Percentiles rank a stretch among this genome's conserved stretches.
These are phyloP conservation scores for Caenorhabditis sp. DNA, from an alignment of 2,888 invertebrate species.

Conservation along the genomic window DNA sequence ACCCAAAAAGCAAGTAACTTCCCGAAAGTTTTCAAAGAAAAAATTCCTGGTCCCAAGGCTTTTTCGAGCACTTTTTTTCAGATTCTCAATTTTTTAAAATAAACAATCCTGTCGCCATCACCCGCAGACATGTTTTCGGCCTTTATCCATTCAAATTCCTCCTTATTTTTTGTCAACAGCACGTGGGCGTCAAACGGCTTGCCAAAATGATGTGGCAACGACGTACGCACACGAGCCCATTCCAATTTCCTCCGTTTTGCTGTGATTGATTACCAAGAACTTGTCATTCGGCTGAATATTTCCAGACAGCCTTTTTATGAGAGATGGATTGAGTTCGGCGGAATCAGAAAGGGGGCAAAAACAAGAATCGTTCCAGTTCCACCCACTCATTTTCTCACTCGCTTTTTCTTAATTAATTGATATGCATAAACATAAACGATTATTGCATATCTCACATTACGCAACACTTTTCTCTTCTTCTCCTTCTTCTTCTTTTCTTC, in stretches of 20 bases:
- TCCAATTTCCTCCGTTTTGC: neutral
- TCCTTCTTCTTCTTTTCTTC: neutral
- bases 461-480: slow-evolving; percentile 45
- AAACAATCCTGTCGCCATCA: no score
- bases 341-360: neutral
- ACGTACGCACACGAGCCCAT: neutral
- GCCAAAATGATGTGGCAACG: neutral
- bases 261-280: neutral
- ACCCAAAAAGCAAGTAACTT: no score
- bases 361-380: slow-evolving; percentile 36
- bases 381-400: slow-evolving; percentile 1
- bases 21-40: no score
- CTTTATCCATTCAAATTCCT: no score
- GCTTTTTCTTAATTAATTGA: neutral
- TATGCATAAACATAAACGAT: slow-evolving; percentile 14
- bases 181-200: neutral
- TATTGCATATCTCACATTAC: slow-evolving; percentile 50
- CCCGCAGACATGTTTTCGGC: no score
- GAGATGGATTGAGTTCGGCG: neutral
- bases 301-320: neutral
- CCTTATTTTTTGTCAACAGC: no score
- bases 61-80: no score
- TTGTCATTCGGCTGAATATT: neutral
- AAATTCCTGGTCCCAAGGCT: no score
- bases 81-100: no score